Evolutionary conservation across 2,888 invertebrate genomes (phyloP).

Genomic region (Amiota communis): DNA sequence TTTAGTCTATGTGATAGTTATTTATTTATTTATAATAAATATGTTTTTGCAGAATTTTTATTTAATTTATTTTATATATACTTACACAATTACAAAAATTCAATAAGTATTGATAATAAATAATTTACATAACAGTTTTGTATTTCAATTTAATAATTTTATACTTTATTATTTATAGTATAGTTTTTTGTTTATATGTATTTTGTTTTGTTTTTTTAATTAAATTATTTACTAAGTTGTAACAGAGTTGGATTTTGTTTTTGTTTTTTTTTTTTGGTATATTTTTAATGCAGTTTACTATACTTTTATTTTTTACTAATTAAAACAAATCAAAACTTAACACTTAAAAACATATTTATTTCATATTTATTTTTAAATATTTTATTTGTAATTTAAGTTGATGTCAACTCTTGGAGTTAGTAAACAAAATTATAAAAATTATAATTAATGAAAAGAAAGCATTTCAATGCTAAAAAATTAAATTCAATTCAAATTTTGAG

Average conservation of each 20-base stretch:
- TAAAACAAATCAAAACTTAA: slow-evolving; percentile 50
- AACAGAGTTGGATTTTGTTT: slow-evolving; percentile 39
- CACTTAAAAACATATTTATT: slow-evolving; percentile 44
- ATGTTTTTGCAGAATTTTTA: slow-evolving; percentile 28
- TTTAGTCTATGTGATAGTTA: slow-evolving; percentile 60
- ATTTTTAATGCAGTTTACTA: background rate
- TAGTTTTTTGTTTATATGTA: slow-evolving; percentile 41
- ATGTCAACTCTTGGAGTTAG: background rate
- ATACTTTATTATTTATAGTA: slow-evolving; percentile 37
- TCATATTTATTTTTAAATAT: slow-evolving; percentile 29
- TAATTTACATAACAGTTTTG: slow-evolving; percentile 69
- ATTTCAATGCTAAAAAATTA: background rate
- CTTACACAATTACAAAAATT: slow-evolving; percentile 58
- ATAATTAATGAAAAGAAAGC: too few relatives aligned
- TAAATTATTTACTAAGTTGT: slow-evolving; percentile 52
- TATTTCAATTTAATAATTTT: slow-evolving; percentile 38
- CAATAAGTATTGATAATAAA: slow-evolving; percentile 59
- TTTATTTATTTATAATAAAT: slow-evolving; percentile 44
- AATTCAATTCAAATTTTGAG: background rate
- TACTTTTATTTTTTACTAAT: slow-evolving; percentile 33
- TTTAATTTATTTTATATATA: slow-evolving; percentile 44
- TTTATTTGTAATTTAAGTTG: background rate
- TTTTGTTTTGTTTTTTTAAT: too few relatives aligned
- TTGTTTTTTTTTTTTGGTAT: slow-evolving; percentile 19
- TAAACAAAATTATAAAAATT: too few relatives aligned